Percentiles rank a stretch among this genome's conserved stretches.
These are phyloP conservation scores for Zaprionus lachaisei DNA, from an alignment of 1,140 invertebrate species.

Conservation along the genomic window DNA sequence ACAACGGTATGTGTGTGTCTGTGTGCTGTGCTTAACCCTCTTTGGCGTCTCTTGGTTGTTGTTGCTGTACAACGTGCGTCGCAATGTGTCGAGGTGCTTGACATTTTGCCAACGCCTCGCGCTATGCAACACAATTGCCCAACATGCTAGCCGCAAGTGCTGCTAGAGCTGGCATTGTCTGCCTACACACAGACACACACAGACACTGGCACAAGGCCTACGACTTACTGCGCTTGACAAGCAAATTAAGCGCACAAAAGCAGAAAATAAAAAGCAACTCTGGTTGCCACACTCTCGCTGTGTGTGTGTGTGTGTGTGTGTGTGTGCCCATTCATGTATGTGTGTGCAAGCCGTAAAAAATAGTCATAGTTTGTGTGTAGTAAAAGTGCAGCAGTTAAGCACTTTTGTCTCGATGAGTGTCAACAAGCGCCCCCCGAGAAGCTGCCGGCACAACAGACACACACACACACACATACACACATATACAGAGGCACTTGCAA, in stretches of 20 bases:
- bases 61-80: constrained; percentile 17
- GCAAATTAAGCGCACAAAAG: constrained; percentile 70
- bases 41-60: constrained; percentile 42
- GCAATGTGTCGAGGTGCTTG: constrained; percentile 70
- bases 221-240: constrained; percentile 63
- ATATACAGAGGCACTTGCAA: constrained; percentile 4
- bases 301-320: neutral
- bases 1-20: neutral
- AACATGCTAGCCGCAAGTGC: constrained; percentile 20
- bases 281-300: constrained; percentile 11
- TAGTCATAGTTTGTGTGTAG: constrained; percentile 44
- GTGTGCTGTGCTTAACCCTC: constrained; percentile 74
- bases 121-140: constrained; percentile 66
- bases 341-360: constrained; percentile 37
- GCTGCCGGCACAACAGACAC: constrained; percentile 17
- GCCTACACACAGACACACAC: neutral
- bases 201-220: constrained; percentile 51
- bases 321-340: neutral
- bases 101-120: constrained; percentile 74
- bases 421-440: constrained; percentile 65
- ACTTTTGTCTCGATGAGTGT: constrained; percentile 83
- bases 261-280: constrained; percentile 77
- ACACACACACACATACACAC: neutral
- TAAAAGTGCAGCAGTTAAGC: constrained; percentile 80
- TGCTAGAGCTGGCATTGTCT: constrained; percentile 12